Evolutionary conservation across 2,113 vertebrate genomes (phyloP), one percentile per base, ranked within the genome.

Genomic region (Pachypanchax playfairii): DNA sequence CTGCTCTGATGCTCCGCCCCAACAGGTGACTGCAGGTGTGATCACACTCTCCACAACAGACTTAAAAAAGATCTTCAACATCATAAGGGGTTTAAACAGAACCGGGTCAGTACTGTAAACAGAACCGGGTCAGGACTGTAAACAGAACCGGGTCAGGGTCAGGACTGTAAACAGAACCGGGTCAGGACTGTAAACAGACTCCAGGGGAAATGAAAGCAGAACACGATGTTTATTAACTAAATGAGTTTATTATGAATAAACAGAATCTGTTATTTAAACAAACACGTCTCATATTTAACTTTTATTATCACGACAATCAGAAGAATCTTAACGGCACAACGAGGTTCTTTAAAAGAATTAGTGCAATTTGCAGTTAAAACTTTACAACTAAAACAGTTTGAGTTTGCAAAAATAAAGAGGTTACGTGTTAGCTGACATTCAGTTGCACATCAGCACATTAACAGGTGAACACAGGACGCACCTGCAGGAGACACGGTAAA

Each of bases 401-500:
- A 65, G 46, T 79, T 62, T 84, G 68, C 62, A 90, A 87, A 91
- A 90, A 91, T 90, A 91, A n/a, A n/a, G n/a, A n/a, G n/a, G n/a
- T n/a, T 88, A 90, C 85, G 82, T 44, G 62, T 83, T 68, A n/a
- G n/a, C n/a, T n/a, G n/a, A n/a, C n/a, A n/a, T n/a, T n/a, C 13
- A 25, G 73, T 88, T 87, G 86, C 88, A 89, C 87, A 38, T 76
- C 7, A 75, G 66, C 33, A 35, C 33, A 12, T 35, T 12, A 12
- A 12, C 3, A 47, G 29, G 47, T 49, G 35, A 60, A 48, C 52
- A 58, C 57, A 36, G 24, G 51, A 68, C 57, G 20, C n/a, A n/a
- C 14, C 13, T 22, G 41, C 62, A 42, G 55, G 25, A 61, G 42
- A 66, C 59, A 57, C 2, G 12, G 17, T 26, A 29, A 43, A 63